Evolutionary conservation across 2,797 vertebrate genomes (phyloP), one percentile per base, ranked within the genome.

Genomic region (Falco cherrug): DNA sequence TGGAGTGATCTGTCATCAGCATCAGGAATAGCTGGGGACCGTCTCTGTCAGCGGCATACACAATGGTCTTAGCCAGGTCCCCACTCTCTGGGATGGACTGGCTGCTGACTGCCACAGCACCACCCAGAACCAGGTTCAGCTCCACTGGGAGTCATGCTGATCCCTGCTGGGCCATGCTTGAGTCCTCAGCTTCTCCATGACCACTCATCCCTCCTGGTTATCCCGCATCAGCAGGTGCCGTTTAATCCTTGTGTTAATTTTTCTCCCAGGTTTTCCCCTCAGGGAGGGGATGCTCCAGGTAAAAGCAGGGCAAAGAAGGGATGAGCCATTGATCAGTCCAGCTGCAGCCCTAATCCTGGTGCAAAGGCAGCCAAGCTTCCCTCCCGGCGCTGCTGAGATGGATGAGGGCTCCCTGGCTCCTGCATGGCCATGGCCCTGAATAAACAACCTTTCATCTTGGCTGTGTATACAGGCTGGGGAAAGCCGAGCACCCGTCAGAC

Each of bases 401-500:
- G 60, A 7, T 29, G 39, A 64, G 15, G 75, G 33, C 45, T 37
- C 61, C 57, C 5, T 4, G 5, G 63, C 59, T 79, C 67, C 25
- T 2, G 3, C 10, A 14, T 1, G 51, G 82, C 75, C 87, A 5
- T 22, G 7, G 71, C 77, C 53, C 81, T 70, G 74, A 33, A 84
- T 16, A 94, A 95, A 94, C 79, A 69, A 57, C 60, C 69, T 73
- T 50, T 61, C 64, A 37, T 31, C 63, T 33, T 1, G 3, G 24
- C 39, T 31, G 48, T 8, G 10, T 13, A 8, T 7, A 3, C 5
- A 4, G 67, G 74, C 54, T 26, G 50, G 64, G 57, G 84, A 57
- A 26, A 68, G 2, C 48, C 19, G 13, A n/a, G 74, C 79, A 47
- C 68, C 83, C 8, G 77, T 91, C 95, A 74, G 94, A 93, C 94